Percentiles rank a stretch among this genome's conserved stretches.
These are phyloP conservation scores for Desmophyllum pertusum DNA, from an alignment of 92 coral and sea anemone genomes.

Conservation along the genomic window DNA sequence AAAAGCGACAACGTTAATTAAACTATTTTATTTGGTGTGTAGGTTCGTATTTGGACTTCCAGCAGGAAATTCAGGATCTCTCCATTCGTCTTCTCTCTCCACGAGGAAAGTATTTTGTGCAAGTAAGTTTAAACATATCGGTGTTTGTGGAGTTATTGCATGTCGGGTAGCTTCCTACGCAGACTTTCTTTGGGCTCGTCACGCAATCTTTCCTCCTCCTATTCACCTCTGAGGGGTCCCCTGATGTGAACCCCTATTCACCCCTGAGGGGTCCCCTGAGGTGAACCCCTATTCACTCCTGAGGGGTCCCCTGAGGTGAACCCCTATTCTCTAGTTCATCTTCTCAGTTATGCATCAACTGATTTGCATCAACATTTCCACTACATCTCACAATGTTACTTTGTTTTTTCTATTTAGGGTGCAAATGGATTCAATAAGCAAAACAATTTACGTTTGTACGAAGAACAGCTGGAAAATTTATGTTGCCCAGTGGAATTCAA, in stretches of 20 bases:
- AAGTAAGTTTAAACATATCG: slow-evolving; percentile 18
- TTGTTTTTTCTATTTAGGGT: slow-evolving; percentile 2
- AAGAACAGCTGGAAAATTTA: slow-evolving; percentile 34
- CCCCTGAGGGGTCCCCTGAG: too few species aligned
- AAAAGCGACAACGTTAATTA: background rate
- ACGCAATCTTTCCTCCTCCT: too few species aligned
- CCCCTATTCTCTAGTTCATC: too few species aligned
- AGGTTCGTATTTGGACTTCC: slow-evolving; percentile 59
- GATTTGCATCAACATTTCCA: too few species aligned
- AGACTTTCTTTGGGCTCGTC: too few species aligned
- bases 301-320: too few species aligned
- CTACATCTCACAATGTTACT: background rate
- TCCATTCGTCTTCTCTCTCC: slow-evolving; percentile 55
- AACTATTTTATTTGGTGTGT: background rate
- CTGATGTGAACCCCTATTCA: too few species aligned
- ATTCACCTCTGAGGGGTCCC: too few species aligned
- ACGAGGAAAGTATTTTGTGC: slow-evolving; percentile 60
- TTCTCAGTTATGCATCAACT: too few species aligned
- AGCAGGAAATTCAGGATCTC: slow-evolving; percentile 38
- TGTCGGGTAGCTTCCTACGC: too few species aligned
- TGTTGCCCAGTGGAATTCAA: slow-evolving; percentile 35
- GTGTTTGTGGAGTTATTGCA: background rate
- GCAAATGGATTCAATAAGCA: slow-evolving; percentile 9
- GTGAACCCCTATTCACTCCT: too few species aligned
- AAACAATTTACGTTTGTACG: slow-evolving; percentile 26